Evolutionary conservation across 2,888 invertebrate species (phyloP), one percentile per base, ranked within the genome.

Genomic region (Aspidiotus destructor): DNA sequence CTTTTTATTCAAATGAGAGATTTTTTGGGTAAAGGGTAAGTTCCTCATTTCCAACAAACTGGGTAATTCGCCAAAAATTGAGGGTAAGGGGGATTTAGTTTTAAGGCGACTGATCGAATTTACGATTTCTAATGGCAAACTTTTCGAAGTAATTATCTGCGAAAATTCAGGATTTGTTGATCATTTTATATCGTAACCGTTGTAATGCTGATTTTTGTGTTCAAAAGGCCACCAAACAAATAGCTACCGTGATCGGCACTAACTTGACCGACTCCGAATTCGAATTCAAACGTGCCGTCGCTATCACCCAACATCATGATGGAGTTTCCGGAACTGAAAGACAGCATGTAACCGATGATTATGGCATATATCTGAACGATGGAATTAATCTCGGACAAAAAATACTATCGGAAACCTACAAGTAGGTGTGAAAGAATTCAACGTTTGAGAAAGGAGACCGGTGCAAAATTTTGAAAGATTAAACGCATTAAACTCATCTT

Each of bases 231-330:
- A 64, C 68, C 44, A 72, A 73, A 60, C 73, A 73, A 68, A 28
- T 72, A 53, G 41, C 71, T 13, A 69, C 72, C 8, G 55, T 64
- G 7, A 48, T 73, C 0, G 68, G 70, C 9, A 15, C 41, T 42
- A 68, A 70, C 28, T 44, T 71, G 16, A 54, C 63, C 54, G 73
- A 72, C n/a, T 70, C 71, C 28, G 70, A 72, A 41, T 63, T 61
- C n/a, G 48, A 63, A 57, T 63, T 72, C 7, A 69, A 70, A 44
- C 65, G 70, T 42, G 71, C 69, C 28, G 60, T 72, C 1, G 72
- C 64, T 8, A 71, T 71, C 52, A 60, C 72, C 7, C 72, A 72
- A 52, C 72, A 72, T n/a, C 72, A 72, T 52, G 72, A 72, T 15
- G 68, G 68, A n/a, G 71, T 72, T 15, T 70, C 70, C 16, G 72